Base-by-base conservation (phyloP, 2,797 vertebrate species). In the Acanthiza pusilla region DNA sequence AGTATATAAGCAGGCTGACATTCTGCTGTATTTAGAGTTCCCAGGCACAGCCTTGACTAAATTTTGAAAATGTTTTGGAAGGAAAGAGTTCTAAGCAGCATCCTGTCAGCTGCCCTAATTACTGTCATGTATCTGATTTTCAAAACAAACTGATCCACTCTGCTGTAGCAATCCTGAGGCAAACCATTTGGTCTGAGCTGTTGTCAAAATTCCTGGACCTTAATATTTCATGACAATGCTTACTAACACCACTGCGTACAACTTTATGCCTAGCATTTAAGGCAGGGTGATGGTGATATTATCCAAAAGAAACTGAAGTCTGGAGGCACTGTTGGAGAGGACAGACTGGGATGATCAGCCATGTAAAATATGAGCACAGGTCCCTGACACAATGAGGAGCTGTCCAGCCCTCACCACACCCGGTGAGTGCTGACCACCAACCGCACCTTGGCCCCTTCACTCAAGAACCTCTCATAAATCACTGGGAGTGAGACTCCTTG, bases 21-120 rank as follows among this genome's bases (percentile, higher is more conserved):
- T 82, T 72, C 53, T 88, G 71, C 10, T 89, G 47, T 62, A 80
- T 92, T 89, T 40, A 92, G 57, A 47, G 26, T 90, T 97, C 62
- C 81, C 47, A 62, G 48, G 63, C 79, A 90, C n/a, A 95, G 23
- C 11, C 51, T 65, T 66, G 61, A 82, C 54, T 88, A 90, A 93
- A 95, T 94, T 96, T 84, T 95, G 82, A 97, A 97, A 97, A 94
- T 92, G 27, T 93, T 97, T 97, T 96, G 80, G 81, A 97, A 96
- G 57, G 61, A 42, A 93, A 45, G n/a, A 83, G 58, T 93, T 96
- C 93, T 92, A 96, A 97, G 70, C 68, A 91, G 40, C 63, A 87
- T 94, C 70, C 93, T 95, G 75, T 83, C 80, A 93, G 75, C 40
- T 96, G 42, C 71, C 66, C 68, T 96, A 94, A 97, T 97, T 95